A percentile compares a stretch with the other conserved stretches of the same genome.
Evolutionary conservation across 2,113 vertebrate species (phyloP).

Genomic region (Chaetodon auriga): DNA sequence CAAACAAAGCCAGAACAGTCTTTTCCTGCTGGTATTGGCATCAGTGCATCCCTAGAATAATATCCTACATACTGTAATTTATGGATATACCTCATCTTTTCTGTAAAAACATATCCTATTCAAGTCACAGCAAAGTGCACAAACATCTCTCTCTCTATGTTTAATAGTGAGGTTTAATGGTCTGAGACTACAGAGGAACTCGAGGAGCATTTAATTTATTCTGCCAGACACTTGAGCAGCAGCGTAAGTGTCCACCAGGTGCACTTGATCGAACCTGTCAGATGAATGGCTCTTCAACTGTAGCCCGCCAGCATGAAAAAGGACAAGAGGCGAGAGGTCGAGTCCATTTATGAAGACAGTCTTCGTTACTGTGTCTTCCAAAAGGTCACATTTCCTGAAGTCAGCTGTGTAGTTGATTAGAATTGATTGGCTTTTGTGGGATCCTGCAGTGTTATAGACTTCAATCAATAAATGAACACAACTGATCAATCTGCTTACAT

Average conservation of each 20-base stretch:
- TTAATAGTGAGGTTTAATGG: background rate
- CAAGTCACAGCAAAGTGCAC: background rate
- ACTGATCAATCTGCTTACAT: background rate
- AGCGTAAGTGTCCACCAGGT: background rate
- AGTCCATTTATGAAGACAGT: background rate
- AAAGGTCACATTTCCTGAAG: background rate
- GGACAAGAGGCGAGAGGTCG: background rate
- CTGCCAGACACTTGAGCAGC: conserved; percentile 6
- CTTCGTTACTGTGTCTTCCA: background rate
- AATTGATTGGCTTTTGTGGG: background rate
- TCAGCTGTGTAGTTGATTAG: background rate
- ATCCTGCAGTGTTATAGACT: background rate
- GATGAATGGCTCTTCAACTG: conserved; percentile 1
- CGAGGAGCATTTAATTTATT: conserved; percentile 9
- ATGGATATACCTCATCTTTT: no score
- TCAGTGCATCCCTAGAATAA: no score
- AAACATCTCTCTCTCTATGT: background rate
- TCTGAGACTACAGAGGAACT: background rate
- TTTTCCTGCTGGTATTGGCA: no score
- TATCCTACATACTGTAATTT: no score
- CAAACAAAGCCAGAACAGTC: no score
- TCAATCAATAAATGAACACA: conserved; percentile 2
- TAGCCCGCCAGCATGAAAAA: background rate
- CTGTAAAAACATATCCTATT: no score
- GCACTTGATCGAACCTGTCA: conserved; percentile 1